Evolutionary conservation across 2,888 invertebrate genomes (phyloP), one percentile per base, ranked within the genome.

Genomic region (Alcis repandata): DNA sequence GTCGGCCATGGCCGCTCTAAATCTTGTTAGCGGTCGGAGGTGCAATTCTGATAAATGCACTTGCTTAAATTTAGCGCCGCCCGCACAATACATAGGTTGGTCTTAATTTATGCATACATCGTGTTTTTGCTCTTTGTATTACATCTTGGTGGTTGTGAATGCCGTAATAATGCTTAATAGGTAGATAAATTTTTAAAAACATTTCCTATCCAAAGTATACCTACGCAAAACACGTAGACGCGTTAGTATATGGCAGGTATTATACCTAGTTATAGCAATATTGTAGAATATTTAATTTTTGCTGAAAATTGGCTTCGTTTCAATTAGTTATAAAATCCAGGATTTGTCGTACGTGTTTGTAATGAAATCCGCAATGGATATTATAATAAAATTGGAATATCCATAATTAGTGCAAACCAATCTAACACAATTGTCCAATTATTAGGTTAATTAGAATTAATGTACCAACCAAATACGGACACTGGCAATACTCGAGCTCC

Each of bases 11-110:
- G 84, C 84, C 79, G 77, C 83, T 82, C 85, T 90, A 87, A 89
- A 89, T 89, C 89, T 89, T 88, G 86, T 89, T 88, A 86, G 87
- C 81, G 86, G 85, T 85, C 72, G 79, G 83, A 80, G 83, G 85
- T 85, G 87, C 86, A 85, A 82, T 84, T 85, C 82, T 85, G 84
- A 87, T 86, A 85, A 85, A 85, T 86, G 84, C 83, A 85, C 79
- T 80, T 81, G 79, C 80, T 75, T 78, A 79, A 82, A 85, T 84
- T 83, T 82, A 84, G 71, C 71, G 74, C 76, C 71, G 71, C 72
- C 71, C 73, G 70, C 69, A 71, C 74, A 71, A 72, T 67, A 36
- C 36, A 69, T 58, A 62, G 67, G 68, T 73, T 70, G 70, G 76
- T 79, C 72, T 74, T 76, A 73, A 74, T 68, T 72, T 77, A 73